Conservation (phyloP, 2,113 vertebrate species). For the Psettodes erumei region DNA sequence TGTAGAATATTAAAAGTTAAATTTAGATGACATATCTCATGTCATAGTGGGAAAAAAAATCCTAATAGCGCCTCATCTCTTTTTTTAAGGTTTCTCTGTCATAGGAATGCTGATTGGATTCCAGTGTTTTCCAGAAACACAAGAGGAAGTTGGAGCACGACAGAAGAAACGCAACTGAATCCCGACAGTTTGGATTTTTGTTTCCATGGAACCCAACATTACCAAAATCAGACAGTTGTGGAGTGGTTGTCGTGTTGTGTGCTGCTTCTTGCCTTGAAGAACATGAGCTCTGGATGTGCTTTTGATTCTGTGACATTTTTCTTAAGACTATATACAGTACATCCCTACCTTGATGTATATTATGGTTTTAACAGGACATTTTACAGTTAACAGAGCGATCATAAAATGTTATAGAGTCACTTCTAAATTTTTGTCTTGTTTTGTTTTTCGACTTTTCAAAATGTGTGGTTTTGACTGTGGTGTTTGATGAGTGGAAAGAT, state of each 20-base stretch:
- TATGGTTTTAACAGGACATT: slow-evolving; percentile 2
- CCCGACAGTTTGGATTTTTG: background rate
- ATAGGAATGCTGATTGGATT: slow-evolving; percentile 94
- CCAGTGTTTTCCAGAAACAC: slow-evolving; percentile 85
- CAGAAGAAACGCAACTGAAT: slow-evolving; percentile 93
- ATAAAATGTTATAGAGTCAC: background rate
- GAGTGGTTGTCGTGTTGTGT: slow-evolving; percentile 5
- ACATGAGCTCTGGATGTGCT: slow-evolving; percentile 17
- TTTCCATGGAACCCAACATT: background rate
- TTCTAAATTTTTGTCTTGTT: background rate
- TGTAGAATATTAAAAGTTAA: background rate
- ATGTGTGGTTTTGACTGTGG: background rate
- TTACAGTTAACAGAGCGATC: background rate
- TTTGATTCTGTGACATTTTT: slow-evolving; percentile 10
- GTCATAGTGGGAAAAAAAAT: background rate
- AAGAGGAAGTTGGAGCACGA: slow-evolving; percentile 80
- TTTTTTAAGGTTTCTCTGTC: slow-evolving; percentile 89
- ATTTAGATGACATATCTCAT: background rate
- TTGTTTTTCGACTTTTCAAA: background rate
- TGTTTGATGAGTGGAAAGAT: background rate
- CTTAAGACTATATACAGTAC: background rate
- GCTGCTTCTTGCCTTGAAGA: slow-evolving; percentile 40
- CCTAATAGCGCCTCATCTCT: background rate
- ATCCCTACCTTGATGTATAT: background rate
- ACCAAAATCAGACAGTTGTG: slow-evolving; percentile 8